Percentiles rank a stretch among this genome's conserved stretches.
These are phyloP conservation scores for Contarinia nasturtii DNA, from an alignment of 1,140 invertebrate species.

Conservation along the genomic window DNA sequence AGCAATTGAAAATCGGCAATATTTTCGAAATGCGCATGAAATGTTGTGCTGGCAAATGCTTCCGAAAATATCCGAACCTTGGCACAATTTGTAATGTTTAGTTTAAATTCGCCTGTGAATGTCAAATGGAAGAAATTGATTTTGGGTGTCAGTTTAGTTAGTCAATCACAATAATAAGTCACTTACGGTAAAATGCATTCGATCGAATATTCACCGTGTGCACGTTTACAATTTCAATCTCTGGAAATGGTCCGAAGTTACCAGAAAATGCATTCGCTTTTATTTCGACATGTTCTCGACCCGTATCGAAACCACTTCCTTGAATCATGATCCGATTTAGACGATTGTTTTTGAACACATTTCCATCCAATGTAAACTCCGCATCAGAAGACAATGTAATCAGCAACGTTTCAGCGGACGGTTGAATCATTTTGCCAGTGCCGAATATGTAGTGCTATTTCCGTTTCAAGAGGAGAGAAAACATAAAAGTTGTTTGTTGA, in stretches of 20 bases:
- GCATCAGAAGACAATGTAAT: constrained; percentile 8
- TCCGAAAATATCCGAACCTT: constrained; percentile 9
- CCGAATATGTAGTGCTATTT: constrained; percentile 4
- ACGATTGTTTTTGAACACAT: constrained; percentile 12
- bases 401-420: constrained; percentile 7
- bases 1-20: constrained; percentile 9
- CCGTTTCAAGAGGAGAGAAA: constrained; percentile 1
- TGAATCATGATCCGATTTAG: constrained; percentile 14
- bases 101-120: constrained; percentile 10
- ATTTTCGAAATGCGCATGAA: constrained; percentile 9
- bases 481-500: neutral
- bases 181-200: constrained; percentile 12
- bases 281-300: constrained; percentile 13
- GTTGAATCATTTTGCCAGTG: constrained; percentile 4
- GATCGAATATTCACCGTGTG: constrained; percentile 8
- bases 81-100: constrained; percentile 11
- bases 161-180: neutral
- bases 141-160: no score
- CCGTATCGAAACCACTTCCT: constrained; percentile 5
- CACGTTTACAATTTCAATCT: constrained; percentile 11
- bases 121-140: neutral
- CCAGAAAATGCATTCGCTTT: constrained; percentile 10
- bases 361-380: constrained; percentile 8
- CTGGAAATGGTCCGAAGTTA: constrained; percentile 16
- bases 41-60: constrained; percentile 13